These are phyloP conservation scores for Jordanella pulchra DNA, from an alignment of 2,797 vertebrate species.

Conservation along the genomic window DNA sequence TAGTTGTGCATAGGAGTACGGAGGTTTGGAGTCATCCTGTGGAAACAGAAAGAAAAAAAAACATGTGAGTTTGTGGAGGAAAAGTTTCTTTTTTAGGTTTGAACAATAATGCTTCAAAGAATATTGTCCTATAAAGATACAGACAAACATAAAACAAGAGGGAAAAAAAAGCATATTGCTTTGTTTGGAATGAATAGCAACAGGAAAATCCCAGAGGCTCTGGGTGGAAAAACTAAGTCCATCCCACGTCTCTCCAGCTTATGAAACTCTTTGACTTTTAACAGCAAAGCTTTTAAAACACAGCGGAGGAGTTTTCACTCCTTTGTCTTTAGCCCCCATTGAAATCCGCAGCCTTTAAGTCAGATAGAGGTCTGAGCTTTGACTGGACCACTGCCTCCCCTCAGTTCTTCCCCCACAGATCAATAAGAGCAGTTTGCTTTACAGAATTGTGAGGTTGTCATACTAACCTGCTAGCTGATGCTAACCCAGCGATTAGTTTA, in stretches of 20 bases:
- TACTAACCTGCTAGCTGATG: not conserved
- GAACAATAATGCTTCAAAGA: no score
- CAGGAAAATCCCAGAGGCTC: not conserved
- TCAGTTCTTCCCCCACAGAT: no score
- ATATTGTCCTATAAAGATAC: not conserved
- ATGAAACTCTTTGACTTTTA: not conserved
- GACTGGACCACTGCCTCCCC: no score
- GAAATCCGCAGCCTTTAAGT: not conserved
- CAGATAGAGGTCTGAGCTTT: not conserved
- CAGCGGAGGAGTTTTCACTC: no score
- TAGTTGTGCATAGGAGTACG: conserved; percentile 96
- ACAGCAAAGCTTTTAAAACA: not conserved
- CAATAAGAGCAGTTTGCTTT: no score
- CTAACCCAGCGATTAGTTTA: not conserved
- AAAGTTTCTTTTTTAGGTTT: not conserved
- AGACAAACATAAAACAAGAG: not conserved
- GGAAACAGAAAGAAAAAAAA: not conserved
- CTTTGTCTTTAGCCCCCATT: not conserved
- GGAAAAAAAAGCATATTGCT: not conserved
- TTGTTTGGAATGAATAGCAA: not conserved
- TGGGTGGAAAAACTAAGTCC: not conserved
- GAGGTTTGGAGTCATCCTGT: conserved; percentile 96
- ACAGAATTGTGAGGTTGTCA: not conserved
- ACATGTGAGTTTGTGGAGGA: not conserved
- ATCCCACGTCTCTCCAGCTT: not conserved